Conservation (phyloP, 2,113 vertebrate genomes). For the Muntiacus muntjak region DNA sequence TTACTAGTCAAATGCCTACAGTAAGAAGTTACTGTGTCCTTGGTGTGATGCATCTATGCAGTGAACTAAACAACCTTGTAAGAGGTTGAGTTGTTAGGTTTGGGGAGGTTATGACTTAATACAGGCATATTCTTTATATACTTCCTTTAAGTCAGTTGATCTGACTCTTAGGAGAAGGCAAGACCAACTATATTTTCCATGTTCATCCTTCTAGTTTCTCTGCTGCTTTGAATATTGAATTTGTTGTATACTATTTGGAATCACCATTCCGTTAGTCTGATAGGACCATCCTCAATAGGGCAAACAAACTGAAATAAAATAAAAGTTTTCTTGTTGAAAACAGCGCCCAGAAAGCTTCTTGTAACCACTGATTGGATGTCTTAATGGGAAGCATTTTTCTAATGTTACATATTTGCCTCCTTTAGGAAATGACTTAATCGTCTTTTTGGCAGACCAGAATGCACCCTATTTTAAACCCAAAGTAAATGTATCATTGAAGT, state of each 20-base stretch:
- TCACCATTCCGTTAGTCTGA: background rate
- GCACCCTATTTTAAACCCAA: constrained; percentile 95
- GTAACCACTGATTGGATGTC: background rate
- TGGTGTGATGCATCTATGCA: background rate
- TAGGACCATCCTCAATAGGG: background rate
- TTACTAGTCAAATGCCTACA: background rate
- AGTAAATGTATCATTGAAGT: constrained; percentile 85
- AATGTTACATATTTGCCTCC: constrained; percentile 46
- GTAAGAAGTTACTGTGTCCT: background rate
- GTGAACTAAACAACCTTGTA: background rate
- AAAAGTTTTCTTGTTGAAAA: background rate
- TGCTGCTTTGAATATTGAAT: background rate
- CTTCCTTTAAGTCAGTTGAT: background rate
- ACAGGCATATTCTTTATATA: background rate
- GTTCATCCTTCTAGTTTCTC: background rate
- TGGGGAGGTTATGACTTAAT: background rate
- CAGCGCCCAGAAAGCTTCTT: background rate
- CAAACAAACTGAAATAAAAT: background rate
- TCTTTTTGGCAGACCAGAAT: constrained; percentile 94
- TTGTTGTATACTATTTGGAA: background rate
- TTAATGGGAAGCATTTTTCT: background rate
- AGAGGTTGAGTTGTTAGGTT: background rate
- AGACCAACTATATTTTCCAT: background rate
- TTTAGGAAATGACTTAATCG: constrained; percentile 90
- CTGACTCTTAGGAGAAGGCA: background rate